Base-by-base conservation (phyloP, 2,888 invertebrate species). In the Eupithecia inturbata region DNA sequence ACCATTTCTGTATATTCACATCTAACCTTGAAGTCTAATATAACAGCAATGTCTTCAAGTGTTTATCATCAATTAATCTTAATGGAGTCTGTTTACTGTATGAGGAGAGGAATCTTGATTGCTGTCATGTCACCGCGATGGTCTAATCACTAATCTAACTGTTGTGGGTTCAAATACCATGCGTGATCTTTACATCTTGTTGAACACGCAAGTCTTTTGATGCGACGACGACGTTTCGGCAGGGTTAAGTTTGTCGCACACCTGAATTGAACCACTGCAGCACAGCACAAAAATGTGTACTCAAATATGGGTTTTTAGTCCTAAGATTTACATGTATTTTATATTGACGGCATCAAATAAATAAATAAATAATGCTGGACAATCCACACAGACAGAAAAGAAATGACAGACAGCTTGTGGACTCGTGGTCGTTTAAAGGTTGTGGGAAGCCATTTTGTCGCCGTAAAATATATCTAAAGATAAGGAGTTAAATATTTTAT, bases 51-150 rank as follows among this genome's bases (percentile, higher is more conserved):
- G 63, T 36, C 39, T 64, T n/a, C 36, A 73, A 67, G 73, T 74
- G 67, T 57, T 69, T 49, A 67, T 53, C 71, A 70, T 77, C 69
- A 39, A 75, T 75, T 68, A 66, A 75, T 78, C 73, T 73, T 70
- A 68, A 76, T 33, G 22, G 49, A 26, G 66, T 69, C 16, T 66
- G 70, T 71, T 68, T 64, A 69, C 66, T 39, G 66, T 66, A 66
- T 26, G 12, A 26, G n/a, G 66, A 66, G 66, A 41, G 26, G 64
- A 36, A 66, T 39, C 39, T 66, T 66, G 66, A 66, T 66, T 41
- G 66, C 6, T 26, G 26, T 53, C 53, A 19, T 26, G 26, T 53
- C 53, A 19, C 62, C 28, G 19, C 31, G 62, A 31, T 22, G 31
- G 19, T 62, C 57, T 57, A 9, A 62, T 31, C 9, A 62, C 62